Conservation (phyloP, 2,797 vertebrate species). For the Ctenopoma multispine region DNA sequence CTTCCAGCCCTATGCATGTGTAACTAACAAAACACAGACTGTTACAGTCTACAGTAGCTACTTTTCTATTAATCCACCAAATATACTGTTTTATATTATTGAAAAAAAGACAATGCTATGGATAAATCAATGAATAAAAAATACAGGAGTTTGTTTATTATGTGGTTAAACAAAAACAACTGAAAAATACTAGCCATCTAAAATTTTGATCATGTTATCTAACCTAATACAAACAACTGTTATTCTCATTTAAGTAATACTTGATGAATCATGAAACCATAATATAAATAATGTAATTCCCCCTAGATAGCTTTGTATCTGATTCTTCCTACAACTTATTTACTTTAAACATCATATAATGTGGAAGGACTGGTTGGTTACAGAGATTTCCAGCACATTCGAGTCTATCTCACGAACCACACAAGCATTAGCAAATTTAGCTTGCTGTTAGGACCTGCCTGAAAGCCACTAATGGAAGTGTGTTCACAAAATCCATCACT, state of each 20-base stretch:
- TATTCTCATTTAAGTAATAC: neutral
- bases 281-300: neutral
- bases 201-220: neutral
- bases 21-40: neutral
- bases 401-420: constrained; percentile 56
- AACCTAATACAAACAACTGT: neutral
- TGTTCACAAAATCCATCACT: constrained; percentile 54
- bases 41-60: too few species aligned
- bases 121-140: neutral
- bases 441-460: constrained; percentile 45
- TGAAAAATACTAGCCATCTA: neutral
- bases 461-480: constrained; percentile 76
- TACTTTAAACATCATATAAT: constrained; percentile 19
- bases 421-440: constrained; percentile 60
- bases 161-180: neutral
- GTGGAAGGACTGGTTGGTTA: neutral
- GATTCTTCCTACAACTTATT: constrained; percentile 18
- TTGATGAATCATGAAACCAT: neutral
- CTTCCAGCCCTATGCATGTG: neutral
- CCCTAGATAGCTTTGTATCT: neutral
- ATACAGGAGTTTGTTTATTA: neutral
- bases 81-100: neutral
- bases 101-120: neutral
- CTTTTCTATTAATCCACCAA: neutral
- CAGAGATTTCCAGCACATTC: constrained; percentile 42